phyloP scores from a whole-genome alignment of 2,113 vertebrate species.

The Leucoraja erinaceus region DNA sequence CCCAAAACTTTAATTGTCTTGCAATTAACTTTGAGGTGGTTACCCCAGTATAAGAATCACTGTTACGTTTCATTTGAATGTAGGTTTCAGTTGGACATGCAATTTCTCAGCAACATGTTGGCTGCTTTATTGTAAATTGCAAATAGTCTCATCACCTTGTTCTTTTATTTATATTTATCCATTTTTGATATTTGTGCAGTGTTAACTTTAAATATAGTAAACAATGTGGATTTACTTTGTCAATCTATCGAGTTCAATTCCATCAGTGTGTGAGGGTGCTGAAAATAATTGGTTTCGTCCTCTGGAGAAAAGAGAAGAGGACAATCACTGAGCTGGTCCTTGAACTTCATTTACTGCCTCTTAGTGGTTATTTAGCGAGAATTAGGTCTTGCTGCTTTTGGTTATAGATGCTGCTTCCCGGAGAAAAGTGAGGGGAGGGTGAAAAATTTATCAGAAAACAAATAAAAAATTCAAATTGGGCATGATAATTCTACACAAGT shows the following conservation, averaged over 20 bases:
- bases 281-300: neutral
- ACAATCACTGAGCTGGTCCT: neutral
- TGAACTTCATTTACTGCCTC: neutral
- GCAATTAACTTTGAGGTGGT: neutral
- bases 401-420: too few species aligned
- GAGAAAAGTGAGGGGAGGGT: neutral
- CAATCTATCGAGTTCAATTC: neutral
- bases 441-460: neutral
- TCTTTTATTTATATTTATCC: neutral
- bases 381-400: neutral
- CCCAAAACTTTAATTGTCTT: neutral
- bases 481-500: neutral
- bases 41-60: neutral
- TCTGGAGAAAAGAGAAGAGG: neutral
- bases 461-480: conserved; percentile 17
- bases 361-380: neutral
- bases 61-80: neutral
- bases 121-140: neutral
- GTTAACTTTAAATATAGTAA: neutral
- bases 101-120: neutral
- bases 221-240: neutral
- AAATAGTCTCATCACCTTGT: neutral
- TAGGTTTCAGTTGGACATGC: neutral
- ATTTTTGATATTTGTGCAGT: neutral
- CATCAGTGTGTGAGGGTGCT: neutral